phyloP scores from a whole-genome alignment of 2,113 vertebrate genomes.

The Albula glossodonta region DNA sequence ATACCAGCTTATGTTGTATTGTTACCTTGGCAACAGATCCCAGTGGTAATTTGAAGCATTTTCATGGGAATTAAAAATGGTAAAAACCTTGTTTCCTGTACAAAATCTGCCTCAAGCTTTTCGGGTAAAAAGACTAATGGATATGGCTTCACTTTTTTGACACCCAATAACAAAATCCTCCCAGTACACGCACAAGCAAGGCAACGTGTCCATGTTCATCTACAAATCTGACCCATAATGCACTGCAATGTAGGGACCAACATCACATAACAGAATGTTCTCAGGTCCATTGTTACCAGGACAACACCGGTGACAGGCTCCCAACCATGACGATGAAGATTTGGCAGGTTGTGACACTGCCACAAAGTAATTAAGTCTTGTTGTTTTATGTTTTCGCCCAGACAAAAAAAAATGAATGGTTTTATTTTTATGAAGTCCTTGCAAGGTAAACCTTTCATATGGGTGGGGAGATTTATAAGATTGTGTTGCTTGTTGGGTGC shows the following conservation, averaged over 20 bases:
- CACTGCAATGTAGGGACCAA: slow-evolving; percentile 38
- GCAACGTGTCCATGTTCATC: slow-evolving; percentile 40
- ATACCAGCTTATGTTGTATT: not conserved
- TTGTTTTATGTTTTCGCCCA: no score
- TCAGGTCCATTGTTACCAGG: slow-evolving; percentile 47
- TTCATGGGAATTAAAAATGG: not conserved
- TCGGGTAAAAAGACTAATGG: not conserved
- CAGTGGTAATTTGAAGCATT: not conserved
- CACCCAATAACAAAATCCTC: slow-evolving; percentile 43
- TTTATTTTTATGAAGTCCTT: no score
- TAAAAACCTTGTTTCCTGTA: slow-evolving; percentile 8
- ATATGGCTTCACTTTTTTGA: not conserved
- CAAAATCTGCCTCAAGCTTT: slow-evolving; percentile 27
- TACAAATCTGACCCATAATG: slow-evolving; percentile 59
- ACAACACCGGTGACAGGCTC: slow-evolving; percentile 61
- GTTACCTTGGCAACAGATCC: not conserved
- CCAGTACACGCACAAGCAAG: slow-evolving; percentile 30
- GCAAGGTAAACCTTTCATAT: no score
- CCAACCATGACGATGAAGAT: slow-evolving; percentile 62
- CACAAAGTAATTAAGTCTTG: no score
- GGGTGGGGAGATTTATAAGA: no score
- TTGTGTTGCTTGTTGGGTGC: no score
- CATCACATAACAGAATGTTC: slow-evolving; percentile 46
- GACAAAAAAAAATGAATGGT: no score
- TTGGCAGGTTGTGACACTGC: no score